These are phyloP conservation scores for Copidosoma floridanum DNA, from an alignment of 1,140 invertebrate species.

Conservation along the genomic window DNA sequence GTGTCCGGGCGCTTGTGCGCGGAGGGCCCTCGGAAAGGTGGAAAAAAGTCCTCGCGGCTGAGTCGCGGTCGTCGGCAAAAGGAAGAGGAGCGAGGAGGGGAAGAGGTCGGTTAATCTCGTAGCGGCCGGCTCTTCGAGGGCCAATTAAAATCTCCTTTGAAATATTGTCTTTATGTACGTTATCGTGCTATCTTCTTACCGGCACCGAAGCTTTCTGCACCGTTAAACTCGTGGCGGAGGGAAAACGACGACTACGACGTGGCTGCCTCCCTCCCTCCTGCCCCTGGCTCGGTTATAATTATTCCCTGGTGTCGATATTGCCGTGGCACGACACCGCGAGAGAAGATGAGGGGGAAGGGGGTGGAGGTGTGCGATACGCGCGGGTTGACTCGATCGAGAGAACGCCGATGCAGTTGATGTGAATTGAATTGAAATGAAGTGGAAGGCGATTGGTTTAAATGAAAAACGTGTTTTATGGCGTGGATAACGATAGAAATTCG, in stretches of 20 bases:
- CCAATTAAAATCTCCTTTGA: conserved; percentile 29
- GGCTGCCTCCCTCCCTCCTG: conserved; percentile 41
- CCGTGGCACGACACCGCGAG: conserved; percentile 34
- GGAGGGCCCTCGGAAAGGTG: too few species aligned
- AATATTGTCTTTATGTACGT: conserved; percentile 24
- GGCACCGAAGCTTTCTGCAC: conserved; percentile 31
- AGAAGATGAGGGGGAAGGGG: too few species aligned
- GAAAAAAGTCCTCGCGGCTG: too few species aligned
- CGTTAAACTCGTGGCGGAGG: conserved; percentile 39
- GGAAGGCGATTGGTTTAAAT: too few species aligned
- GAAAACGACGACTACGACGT: conserved; percentile 21
- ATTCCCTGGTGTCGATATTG: conserved; percentile 46
- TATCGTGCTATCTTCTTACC: conserved; percentile 31
- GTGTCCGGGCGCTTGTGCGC: too few species aligned
- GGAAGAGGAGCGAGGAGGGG: neutral
- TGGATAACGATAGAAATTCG: too few species aligned
- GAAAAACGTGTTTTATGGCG: too few species aligned
- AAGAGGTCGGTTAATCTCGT: conserved; percentile 12
- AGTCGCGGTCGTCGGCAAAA: too few species aligned
- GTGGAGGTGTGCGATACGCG: too few species aligned
- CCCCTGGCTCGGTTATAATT: conserved; percentile 47
- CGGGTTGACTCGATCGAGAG: too few species aligned
- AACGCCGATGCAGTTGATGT: too few species aligned
- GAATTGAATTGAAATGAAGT: too few species aligned
- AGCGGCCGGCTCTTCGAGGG: conserved; percentile 1